Conservation (phyloP, 2,797 vertebrate genomes). For the Tapirus indicus region DNA sequence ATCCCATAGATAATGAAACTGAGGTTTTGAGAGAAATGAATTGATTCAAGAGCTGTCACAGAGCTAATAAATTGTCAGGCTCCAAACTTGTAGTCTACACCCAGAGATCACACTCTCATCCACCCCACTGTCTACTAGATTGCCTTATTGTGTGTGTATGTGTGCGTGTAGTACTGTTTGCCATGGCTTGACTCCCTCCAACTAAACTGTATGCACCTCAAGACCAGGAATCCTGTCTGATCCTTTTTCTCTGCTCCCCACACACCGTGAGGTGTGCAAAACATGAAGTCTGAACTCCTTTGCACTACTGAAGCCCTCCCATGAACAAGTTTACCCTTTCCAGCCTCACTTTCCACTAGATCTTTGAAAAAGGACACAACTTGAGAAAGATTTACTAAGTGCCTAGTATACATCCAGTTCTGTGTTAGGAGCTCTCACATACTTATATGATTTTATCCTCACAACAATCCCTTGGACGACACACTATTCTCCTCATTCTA, state of each 20-base stretch:
- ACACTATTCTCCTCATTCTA: neutral
- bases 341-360: neutral
- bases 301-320: neutral
- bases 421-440: neutral
- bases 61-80: neutral
- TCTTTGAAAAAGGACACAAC: neutral
- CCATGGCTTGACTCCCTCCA: neutral
- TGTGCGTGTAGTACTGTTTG: fast-evolving
- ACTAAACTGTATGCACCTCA: neutral
- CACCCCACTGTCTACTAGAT: neutral
- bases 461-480: neutral
- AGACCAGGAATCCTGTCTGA: neutral
- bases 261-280: neutral
- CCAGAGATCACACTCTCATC: neutral
- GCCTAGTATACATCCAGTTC: neutral
- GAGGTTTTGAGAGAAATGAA: neutral
- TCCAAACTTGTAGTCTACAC: neutral
- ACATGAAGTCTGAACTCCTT: neutral
- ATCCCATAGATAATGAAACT: neutral
- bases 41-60: neutral
- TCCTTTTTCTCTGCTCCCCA: neutral
- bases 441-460: neutral
- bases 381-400: neutral
- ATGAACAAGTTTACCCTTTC: neutral
- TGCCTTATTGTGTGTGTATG: neutral